Base-by-base conservation (phyloP, 2,888 invertebrate species). In the Lasioglossum morio region DNA sequence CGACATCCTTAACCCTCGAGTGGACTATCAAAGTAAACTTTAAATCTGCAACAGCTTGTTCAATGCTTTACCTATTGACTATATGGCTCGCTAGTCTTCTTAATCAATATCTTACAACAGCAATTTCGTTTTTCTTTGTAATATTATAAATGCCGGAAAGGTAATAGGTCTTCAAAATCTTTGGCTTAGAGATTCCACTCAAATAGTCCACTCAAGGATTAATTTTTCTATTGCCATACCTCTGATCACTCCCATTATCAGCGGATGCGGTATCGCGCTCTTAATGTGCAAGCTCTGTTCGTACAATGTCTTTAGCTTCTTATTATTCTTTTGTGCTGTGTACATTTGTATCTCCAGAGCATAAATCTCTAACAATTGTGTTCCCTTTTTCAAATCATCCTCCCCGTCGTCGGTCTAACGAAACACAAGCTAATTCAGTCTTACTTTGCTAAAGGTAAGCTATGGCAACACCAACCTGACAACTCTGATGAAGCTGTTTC, bases 301-400 rank as follows among this genome's bases (percentile, higher is more conserved):
- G 94, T 99, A 99, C 23, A 99, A 96, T 1, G 98, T 98, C 96
- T 99, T 99, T 60, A 99, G 95, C 95, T 99, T 99, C 95, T 99
- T 99, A 95, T 99, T 99, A 95, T 99, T 99, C 95, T 99, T 99
- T 96, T 99, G 99, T 84, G 99, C 99, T 0, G 99, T 99, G 95
- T 99, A 99, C 99, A 99, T 99, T 96, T 99, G 99, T 93, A 99
- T 99, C 96, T 99, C 99, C 88, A 99, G 96, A 0, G 99, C 99
- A 95, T 99, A 99, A 87, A 99, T 99, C 96, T 99, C 99, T 80
- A 99, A 96, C 69, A 99, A 96, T 94, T 99, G 99, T 0, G 99
- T 99, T 84, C 99, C 99, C 95, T 99, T 99, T 95, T 99, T 99
- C 87, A 99, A 96, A 95, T 99, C 99, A 96, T 99, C 99, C 95